Evolutionary conservation across 2,888 invertebrate genomes (phyloP), one percentile per base, ranked within the genome.

Genomic region (Mimachlamys varia): DNA sequence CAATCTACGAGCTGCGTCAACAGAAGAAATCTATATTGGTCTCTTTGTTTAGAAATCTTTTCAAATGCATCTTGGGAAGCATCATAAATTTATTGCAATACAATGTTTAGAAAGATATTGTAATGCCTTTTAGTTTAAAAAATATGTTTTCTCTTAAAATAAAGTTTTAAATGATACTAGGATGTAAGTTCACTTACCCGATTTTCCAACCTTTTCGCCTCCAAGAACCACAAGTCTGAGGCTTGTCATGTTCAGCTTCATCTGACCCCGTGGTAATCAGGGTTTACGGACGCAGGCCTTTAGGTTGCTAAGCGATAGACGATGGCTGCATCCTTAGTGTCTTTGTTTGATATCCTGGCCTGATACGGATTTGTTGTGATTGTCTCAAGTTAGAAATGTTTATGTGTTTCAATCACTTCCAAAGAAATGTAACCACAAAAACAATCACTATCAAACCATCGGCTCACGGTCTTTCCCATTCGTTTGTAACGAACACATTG

Each of bases 141-240:
- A 44, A 44, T 44, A 44, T 3, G 3, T 44, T 44, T 44, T 7
- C 44, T 44, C 7, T 44, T 44, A 5, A 44, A 3, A 44, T 44
- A 7, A 44, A 7, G 44, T 44, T 44, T 44, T 44, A 5, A 44
- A 44, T 7, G 44, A 44, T 44, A 44, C 44, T 7, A 44, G 44
- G 7, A 44, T 88, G 0, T 53, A 44, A 50, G 38, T n/a, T 12
- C 27, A 58, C 93, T 89, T 92, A 95, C 95, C 95, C 90, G 95
- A 95, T 93, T 95, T 95, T 22, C 95, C 95, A 0, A 94, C 94
- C 19, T 93, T 92, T 44, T 91, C 89, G 22, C 93, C 93, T 38
- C 95, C 95, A 27, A 95, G 93, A 17, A 95, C 93, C 22, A 93
- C 93, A 7, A 95, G 92, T 44, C 93, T 92, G 38, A 95, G 90